These are phyloP conservation scores for Eidolon helvum DNA, from an alignment of 2,113 vertebrate species.

Conservation along the genomic window DNA sequence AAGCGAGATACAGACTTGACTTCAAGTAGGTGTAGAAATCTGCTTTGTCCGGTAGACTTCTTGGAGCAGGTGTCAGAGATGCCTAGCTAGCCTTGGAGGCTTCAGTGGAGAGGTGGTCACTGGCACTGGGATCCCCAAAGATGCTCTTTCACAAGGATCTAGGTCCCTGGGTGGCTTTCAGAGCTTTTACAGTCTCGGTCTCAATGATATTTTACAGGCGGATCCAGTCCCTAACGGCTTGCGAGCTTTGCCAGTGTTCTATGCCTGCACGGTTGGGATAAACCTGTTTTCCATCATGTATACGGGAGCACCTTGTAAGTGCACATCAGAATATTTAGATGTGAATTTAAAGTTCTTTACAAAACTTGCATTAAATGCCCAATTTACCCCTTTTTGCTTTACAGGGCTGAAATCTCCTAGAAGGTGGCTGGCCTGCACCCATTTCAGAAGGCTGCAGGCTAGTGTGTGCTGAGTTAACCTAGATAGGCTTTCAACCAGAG, in stretches of 20 bases:
- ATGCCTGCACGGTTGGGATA: slow-evolving; percentile 92
- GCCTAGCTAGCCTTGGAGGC: neutral
- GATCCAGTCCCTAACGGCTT: slow-evolving; percentile 95
- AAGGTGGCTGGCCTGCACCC: slow-evolving; percentile 95
- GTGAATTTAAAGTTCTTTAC: slow-evolving; percentile 67
- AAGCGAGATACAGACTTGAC: neutral
- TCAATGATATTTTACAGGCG: slow-evolving; percentile 80
- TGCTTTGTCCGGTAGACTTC: neutral
- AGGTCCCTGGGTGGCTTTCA: neutral
- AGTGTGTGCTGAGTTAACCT: slow-evolving; percentile 88
- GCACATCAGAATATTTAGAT: slow-evolving; percentile 58
- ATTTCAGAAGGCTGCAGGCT: slow-evolving; percentile 95
- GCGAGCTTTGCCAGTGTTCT: slow-evolving; percentile 94
- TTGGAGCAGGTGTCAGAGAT: neutral
- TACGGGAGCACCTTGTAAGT: slow-evolving; percentile 95
- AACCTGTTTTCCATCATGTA: slow-evolving; percentile 98
- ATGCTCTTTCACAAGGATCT: neutral
- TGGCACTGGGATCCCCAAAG: neutral
- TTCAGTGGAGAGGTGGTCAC: neutral
- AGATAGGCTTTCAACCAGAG: slow-evolving; percentile 83
- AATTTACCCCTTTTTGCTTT: slow-evolving; percentile 96
- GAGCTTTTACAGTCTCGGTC: slow-evolving; percentile 28
- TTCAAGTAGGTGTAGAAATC: neutral
- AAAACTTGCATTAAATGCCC: slow-evolving; percentile 91
- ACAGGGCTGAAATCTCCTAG: slow-evolving; percentile 95